phyloP scores from a whole-genome alignment of 2,797 vertebrate genomes.

The Leuciscus waleckii region DNA sequence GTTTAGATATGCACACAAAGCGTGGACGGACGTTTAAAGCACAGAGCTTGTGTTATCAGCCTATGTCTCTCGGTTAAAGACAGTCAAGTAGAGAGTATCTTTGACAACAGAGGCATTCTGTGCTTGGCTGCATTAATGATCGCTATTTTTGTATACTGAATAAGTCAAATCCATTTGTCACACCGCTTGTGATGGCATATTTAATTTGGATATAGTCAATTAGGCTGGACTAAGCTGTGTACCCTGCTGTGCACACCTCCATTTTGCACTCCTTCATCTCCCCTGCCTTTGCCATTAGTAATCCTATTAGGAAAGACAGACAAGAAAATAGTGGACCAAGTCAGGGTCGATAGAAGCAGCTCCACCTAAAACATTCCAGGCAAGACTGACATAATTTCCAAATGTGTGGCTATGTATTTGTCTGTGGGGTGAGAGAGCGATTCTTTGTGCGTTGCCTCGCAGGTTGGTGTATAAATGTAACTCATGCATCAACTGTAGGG shows the following conservation, averaged over 20 bases:
- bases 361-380: slow-evolving; percentile 58
- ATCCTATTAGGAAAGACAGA: slow-evolving; percentile 96
- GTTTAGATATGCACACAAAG: slow-evolving; percentile 71
- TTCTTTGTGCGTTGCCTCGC: slow-evolving; percentile 79
- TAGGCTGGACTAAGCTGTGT: slow-evolving; percentile 97
- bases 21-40: slow-evolving; percentile 47
- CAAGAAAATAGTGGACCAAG: slow-evolving; percentile 74
- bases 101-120: slow-evolving; percentile 78
- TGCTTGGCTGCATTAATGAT: slow-evolving; percentile 96
- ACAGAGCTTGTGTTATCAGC: slow-evolving; percentile 44
- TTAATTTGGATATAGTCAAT: slow-evolving; percentile 99
- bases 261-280: slow-evolving; percentile 94
- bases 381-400: slow-evolving; percentile 50
- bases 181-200: slow-evolving; percentile 99
- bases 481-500: slow-evolving; percentile 94
- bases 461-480: slow-evolving; percentile 94
- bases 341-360: slow-evolving; percentile 75
- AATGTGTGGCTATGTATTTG: slow-evolving; percentile 46
- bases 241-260: slow-evolving; percentile 98
- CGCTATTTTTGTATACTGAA: slow-evolving; percentile 99
- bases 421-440: slow-evolving; percentile 32
- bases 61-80: slow-evolving; percentile 49
- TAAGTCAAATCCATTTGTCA: slow-evolving; percentile 99
- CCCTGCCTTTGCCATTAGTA: slow-evolving; percentile 94
- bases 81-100: slow-evolving; percentile 51